Evolutionary conservation across 2,113 vertebrate species (phyloP), one percentile per base, ranked within the genome.

Genomic region (Chrysochloris asiatica): DNA sequence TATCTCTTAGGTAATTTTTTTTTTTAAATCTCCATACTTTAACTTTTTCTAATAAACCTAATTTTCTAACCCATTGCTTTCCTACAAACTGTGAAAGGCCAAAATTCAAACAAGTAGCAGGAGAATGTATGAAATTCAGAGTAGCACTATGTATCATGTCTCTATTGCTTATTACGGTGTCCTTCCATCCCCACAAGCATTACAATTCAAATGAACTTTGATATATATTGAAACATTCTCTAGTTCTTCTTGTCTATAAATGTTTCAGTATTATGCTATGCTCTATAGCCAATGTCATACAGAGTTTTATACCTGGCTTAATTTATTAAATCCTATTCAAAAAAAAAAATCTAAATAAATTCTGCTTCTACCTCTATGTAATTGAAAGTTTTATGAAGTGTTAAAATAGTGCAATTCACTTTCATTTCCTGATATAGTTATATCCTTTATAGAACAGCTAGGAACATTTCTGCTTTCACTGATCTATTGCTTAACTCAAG

Each of bases 51-150:
- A 16, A 89, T 75, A 84, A 52, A 52, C 13, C 33, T 71, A 71
- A 91, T 95, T 96, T 96, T 92, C 67, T 86, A 92, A 89, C 22
- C 14, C 48, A 54, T 36, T 89, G 69, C 41, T 92, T 52, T 73
- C 59, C 45, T 26, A 56, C 84, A 93, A 85, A 81, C 28, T 30
- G 12, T 48, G 36, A 88, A 93, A 50, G 19, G 61, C n/a, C 22
- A 87, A 89, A 92, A 86, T 76, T 92, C 36, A 87, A 89, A 36
- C 8, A n/a, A 79, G 19, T 76, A 78, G 50, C 85, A 92, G 22
- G 14, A 89, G 13, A 93, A 56, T 85, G 41, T 78, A 71, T 90
- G 54, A 90, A 92, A 95, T 89, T 89, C 61, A 95, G n/a, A 88
- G 69, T 56, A 71, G 38, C 24, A 30, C 19, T 85, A 10, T 87